These are phyloP conservation scores for Rallus limicola DNA, from an alignment of 2,113 vertebrate species.

Conservation along the genomic window DNA sequence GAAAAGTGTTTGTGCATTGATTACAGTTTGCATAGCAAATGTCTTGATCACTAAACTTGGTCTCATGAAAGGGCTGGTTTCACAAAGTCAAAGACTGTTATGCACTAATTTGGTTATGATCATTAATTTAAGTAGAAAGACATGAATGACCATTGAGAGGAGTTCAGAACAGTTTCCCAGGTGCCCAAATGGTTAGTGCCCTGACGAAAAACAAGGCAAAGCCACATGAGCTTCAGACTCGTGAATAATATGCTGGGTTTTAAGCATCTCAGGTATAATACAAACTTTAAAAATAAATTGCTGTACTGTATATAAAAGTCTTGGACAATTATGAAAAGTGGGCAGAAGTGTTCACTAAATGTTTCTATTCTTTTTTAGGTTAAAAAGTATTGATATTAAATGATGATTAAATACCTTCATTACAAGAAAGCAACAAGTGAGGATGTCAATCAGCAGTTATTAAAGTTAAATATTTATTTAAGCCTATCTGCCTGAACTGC, in stretches of 20 bases:
- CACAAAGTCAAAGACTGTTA: not conserved
- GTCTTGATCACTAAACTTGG: not conserved
- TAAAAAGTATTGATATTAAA: not conserved
- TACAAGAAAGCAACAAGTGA: not conserved
- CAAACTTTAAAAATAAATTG: not conserved
- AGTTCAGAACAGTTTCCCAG: not conserved
- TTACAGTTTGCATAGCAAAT: not conserved
- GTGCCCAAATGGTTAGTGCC: not conserved
- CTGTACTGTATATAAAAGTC: not conserved
- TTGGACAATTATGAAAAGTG: not conserved
- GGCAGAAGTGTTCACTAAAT: not conserved
- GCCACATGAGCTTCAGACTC: not conserved
- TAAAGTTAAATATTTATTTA: not conserved
- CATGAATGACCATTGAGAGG: not conserved
- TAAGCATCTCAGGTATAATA: not conserved
- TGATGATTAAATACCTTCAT: not conserved
- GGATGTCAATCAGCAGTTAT: not conserved
- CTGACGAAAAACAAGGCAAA: not conserved
- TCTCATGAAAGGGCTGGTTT: not conserved
- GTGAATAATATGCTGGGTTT: not conserved
- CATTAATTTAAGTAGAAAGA: not conserved
- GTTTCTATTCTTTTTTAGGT: not conserved
- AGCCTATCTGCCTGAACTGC: not conserved
- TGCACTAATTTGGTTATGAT: not conserved
- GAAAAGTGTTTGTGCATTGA: not conserved